Evolutionary conservation across 2,113 vertebrate species (phyloP), one percentile per base, ranked within the genome.

Genomic region (Sander lucioperca): DNA sequence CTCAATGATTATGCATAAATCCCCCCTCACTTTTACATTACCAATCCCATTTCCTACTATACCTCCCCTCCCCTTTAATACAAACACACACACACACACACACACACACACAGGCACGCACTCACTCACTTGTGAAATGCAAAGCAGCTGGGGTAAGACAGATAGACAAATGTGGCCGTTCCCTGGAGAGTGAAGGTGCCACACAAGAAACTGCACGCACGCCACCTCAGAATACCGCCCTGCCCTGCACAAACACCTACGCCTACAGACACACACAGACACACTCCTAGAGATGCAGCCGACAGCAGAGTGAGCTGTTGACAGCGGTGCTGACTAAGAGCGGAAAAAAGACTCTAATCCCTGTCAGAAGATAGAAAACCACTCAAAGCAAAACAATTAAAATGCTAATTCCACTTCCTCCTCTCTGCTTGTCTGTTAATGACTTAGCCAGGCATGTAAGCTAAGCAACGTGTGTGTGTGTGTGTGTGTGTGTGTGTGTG

Each of bases 371-470:
- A 88, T 79, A 87, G 84, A 88, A 92, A 89, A 88, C 79, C 89
- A 90, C 91, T 92, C 86, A 83, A 85, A 93, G 92, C 89, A 90
- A 94, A 92, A 94, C 93, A 94, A 94, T 94, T 93, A 94, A 94
- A 94, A 94, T 94, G 93, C 91, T 91, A 94, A 94, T 94, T 93
- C 88, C 43, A 76, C 83, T 89, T 90, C 83, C 88, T 90, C 79
- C 82, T 88, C 88, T 80, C 80, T 74, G 72, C 84, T 87, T 7
- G 73, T 67, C 87, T 85, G 87, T 85, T 92, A 94, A 92, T 94
- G 89, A 86, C 76, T 88, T 74, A 89, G 82, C 83, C 88, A 86
- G 80, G 68, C 80, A 61, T 83, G 75, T 86, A 77, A 75, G 69
- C 57, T 13, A 33, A 36, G 59, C 47, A 62, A 66, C 69, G 76